Evolutionary conservation across 2,888 invertebrate genomes (phyloP), one percentile per base, ranked within the genome.

Genomic region (Phortica magna): DNA sequence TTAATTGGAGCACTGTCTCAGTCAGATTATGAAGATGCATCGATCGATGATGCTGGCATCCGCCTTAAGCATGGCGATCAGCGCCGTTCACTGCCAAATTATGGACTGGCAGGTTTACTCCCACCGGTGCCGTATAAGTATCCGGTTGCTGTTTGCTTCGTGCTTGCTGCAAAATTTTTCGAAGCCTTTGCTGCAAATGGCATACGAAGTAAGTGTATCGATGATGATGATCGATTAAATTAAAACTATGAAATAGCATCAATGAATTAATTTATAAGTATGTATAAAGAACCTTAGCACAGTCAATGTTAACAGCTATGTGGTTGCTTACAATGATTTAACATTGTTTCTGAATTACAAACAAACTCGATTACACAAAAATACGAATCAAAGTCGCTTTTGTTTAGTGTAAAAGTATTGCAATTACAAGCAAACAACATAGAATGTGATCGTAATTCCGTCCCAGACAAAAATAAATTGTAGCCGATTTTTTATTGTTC

Each of bases 181-280:
- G 92, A 92, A 84, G 91, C 92, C 9, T 91, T 92, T 79, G 90
- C 91, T 0, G 92, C 92, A 6, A 92, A 92, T 83, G 92, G 92
- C 76, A 90, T 92, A 48, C 83, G 92, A 88, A 92, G 92, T 92
- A 79, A 90, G 91, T 91, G 10, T 19, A 3, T 6, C 31, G 31
- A 31, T 31, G 1, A 31, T 1, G 31, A 31, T 1, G 31, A 31
- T 31, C 31, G 31, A 4, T 31, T 31, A 31, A 31, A 31, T 31
- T 31, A 4, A 31, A 31, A 31, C 55, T 17, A n/a, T 55, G 7
- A 7, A n/a, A 55, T n/a, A 55, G 14, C 17, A 55, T 55, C 14
- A 55, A 55, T 55, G n/a, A 55, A 55, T 7, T 17, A 17, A 55
- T 17, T n/a, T 55, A 17, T 2, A 55, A 55, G 17, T 7, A 2